These are phyloP conservation scores for Epinotia demarniana DNA, from an alignment of 2,888 invertebrate species.

Conservation along the genomic window DNA sequence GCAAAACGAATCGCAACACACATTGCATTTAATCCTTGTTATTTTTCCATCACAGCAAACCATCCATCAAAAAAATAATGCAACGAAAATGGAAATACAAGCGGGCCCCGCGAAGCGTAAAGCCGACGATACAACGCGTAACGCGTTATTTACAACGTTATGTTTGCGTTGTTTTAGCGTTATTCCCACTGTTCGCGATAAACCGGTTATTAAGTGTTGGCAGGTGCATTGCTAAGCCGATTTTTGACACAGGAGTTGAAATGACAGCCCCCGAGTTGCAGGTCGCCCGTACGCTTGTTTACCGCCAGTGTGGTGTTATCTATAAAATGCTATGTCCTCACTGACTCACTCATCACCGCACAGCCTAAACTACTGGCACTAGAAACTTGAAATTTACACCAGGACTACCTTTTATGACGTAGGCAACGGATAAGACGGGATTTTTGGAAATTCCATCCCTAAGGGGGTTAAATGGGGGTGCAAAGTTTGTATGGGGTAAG, in stretches of 20 bases:
- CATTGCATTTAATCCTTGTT: neutral
- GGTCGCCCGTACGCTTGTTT: no score
- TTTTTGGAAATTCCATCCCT: no score
- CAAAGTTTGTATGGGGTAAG: no score
- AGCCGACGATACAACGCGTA: slow-evolving; percentile 36
- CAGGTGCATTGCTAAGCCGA: slow-evolving; percentile 26
- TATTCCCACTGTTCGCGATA: slow-evolving; percentile 24
- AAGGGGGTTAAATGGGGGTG: no score
- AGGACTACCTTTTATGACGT: no score
- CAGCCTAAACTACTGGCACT: no score
- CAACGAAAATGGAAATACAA: slow-evolving; percentile 33
- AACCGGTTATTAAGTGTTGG: slow-evolving; percentile 34
- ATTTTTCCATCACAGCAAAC: slow-evolving; percentile 13
- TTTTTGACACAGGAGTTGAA: neutral
- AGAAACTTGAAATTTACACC: no score
- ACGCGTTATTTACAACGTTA: slow-evolving; percentile 38
- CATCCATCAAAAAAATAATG: slow-evolving; percentile 35
- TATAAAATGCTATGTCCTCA: no score
- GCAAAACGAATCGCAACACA: neutral
- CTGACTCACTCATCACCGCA: no score
- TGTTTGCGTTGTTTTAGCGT: slow-evolving; percentile 29
- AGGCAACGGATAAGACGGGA: no score
- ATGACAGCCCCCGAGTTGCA: no score
- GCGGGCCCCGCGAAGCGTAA: slow-evolving; percentile 37
- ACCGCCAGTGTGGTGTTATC: no score